phyloP scores from a whole-genome alignment of 2,113 vertebrate genomes.

The Hydrolagus affinis region DNA sequence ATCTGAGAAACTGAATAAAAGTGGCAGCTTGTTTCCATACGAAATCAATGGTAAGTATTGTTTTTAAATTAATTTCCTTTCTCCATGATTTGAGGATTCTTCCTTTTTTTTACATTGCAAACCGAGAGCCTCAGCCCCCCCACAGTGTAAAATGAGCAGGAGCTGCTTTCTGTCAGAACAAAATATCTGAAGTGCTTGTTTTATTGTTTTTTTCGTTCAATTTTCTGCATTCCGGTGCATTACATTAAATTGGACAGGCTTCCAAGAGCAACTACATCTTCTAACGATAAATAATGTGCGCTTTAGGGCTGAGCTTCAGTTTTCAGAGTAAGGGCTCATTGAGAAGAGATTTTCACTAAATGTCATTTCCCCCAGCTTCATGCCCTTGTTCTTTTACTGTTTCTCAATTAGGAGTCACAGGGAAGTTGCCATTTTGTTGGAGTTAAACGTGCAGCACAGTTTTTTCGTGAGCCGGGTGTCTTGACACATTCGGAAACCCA shows the following conservation, averaged over 20 bases:
- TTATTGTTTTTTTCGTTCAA: too few species aligned
- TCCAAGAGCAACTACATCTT: neutral
- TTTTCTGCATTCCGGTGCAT: neutral
- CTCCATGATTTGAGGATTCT: neutral
- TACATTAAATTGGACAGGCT: neutral
- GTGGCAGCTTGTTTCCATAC: slow-evolving; percentile 54
- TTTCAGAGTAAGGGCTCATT: neutral
- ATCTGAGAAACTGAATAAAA: slow-evolving; percentile 54
- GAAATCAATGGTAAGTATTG: slow-evolving; percentile 59
- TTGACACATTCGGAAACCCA: too few species aligned
- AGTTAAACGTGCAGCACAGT: neutral
- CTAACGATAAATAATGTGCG: neutral
- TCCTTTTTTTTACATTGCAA: neutral
- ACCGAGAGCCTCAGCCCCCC: too few species aligned
- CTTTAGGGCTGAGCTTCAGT: neutral
- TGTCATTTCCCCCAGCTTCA: neutral
- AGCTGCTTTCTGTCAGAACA: neutral
- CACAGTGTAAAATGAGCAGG: neutral
- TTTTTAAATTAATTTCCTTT: slow-evolving; percentile 2
- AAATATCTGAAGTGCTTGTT: neutral
- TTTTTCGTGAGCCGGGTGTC: too few species aligned
- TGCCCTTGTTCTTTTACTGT: neutral
- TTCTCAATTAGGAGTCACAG: neutral
- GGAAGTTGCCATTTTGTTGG: neutral
- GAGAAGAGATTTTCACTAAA: neutral